These are phyloP conservation scores for Zygothrica quintamaculata DNA, from an alignment of 2,888 invertebrate genomes.

Conservation along the genomic window DNA sequence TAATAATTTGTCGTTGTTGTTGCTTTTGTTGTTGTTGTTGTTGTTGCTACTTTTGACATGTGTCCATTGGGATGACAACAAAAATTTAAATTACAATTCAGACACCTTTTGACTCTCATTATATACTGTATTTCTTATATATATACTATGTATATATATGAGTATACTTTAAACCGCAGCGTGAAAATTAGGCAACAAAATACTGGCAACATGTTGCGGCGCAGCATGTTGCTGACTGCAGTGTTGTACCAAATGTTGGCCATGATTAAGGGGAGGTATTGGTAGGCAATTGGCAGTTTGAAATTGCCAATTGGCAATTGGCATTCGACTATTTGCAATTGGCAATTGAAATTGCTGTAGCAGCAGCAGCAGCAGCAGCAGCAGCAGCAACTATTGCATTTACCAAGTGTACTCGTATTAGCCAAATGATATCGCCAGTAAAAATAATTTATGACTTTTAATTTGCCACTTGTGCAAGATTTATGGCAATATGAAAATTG, in stretches of 20 bases:
- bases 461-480: slow-evolving; percentile 76
- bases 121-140: not conserved
- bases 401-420: not conserved
- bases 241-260: slow-evolving; percentile 19
- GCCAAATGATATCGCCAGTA: slow-evolving; percentile 48
- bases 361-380: too few species aligned
- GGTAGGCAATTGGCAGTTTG: not conserved
- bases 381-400: slow-evolving; percentile 15
- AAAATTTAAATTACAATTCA: slow-evolving; percentile 52
- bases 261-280: slow-evolving; percentile 17
- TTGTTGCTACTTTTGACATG: slow-evolving; percentile 35
- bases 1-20: slow-evolving; percentile 16
- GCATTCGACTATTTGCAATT: not conserved
- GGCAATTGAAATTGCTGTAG: slow-evolving; percentile 14
- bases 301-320: slow-evolving; percentile 34
- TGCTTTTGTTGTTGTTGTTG: slow-evolving; percentile 24
- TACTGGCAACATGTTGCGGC: slow-evolving; percentile 59
- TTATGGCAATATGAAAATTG: slow-evolving; percentile 73
- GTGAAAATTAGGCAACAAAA: slow-evolving; percentile 64
- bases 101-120: slow-evolving; percentile 69
- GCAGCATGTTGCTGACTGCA: slow-evolving; percentile 53
- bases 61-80: slow-evolving; percentile 57
- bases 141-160: too few species aligned
- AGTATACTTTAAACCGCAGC: slow-evolving; percentile 27
- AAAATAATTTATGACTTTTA: slow-evolving; percentile 79